A percentile compares a stretch with the other conserved stretches of the same genome.
These are phyloP conservation scores for Aphelinus certus DNA, from an alignment of 1,140 invertebrate species.

Conservation along the genomic window DNA sequence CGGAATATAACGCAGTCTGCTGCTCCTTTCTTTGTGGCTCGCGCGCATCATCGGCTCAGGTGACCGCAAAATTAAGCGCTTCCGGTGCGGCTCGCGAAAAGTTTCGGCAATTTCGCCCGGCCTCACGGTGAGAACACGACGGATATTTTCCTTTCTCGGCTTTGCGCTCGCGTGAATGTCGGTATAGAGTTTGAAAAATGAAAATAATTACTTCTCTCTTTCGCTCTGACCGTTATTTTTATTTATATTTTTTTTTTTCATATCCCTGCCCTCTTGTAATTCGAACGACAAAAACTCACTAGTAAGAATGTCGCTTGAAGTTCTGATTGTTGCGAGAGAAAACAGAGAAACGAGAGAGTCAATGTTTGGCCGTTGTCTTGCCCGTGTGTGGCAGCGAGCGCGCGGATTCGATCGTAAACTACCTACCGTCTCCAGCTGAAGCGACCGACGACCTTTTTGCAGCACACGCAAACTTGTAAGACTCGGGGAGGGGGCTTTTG, in stretches of 20 bases:
- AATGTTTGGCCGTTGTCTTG: not conserved
- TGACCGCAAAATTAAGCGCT: constrained; percentile 38
- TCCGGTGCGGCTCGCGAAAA: constrained; percentile 25
- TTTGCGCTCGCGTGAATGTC: not conserved
- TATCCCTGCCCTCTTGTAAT: too few species aligned
- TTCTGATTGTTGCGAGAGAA: too few species aligned
- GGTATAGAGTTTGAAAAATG: not conserved
- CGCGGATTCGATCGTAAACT: not conserved
- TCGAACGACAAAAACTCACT: too few species aligned
- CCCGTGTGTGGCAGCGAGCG: not conserved
- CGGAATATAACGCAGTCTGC: not conserved
- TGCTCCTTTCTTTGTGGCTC: not conserved
- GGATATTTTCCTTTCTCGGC: not conserved
- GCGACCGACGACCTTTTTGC: constrained; percentile 1
- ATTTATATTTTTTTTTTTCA: too few species aligned
- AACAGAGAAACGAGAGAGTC: not conserved
- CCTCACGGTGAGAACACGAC: constrained; percentile 3
- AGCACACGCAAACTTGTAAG: not conserved
- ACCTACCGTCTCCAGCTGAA: too few species aligned
- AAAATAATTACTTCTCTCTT: too few species aligned
- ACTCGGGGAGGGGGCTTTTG: constrained; percentile 6
- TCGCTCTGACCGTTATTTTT: too few species aligned
- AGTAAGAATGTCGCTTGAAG: too few species aligned
- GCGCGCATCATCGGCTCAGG: constrained; percentile 6
- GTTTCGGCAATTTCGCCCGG: not conserved